Evolutionary conservation across 2,888 invertebrate species (phyloP).

Genomic region (Podotricha telesiphe): DNA sequence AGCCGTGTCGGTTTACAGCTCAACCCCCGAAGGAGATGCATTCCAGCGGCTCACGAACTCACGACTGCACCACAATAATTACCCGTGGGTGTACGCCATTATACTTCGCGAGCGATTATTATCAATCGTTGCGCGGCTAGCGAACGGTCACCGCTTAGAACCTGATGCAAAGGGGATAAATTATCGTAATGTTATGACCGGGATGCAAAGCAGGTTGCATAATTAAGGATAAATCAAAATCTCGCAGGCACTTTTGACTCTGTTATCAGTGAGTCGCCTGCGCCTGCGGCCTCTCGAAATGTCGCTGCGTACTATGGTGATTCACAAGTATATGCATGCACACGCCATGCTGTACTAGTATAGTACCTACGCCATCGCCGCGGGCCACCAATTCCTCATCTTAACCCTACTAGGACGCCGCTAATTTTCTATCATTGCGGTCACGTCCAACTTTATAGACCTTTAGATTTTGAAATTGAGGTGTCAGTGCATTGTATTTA

Average conservation of each 20-base stretch:
- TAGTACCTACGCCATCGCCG: constrained; percentile 65
- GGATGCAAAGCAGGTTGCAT: constrained; percentile 80
- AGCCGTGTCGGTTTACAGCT: constrained; percentile 80
- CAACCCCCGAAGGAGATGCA: constrained; percentile 84
- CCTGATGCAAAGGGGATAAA: constrained; percentile 78
- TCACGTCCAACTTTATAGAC: constrained; percentile 76
- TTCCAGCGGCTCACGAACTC: constrained; percentile 82
- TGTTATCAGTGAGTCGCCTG: constrained; percentile 16
- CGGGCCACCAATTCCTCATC: constrained; percentile 77
- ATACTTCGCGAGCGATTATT: constrained; percentile 83
- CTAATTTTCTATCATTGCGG: constrained; percentile 83
- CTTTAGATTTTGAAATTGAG: constrained; percentile 76
- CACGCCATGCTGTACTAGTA: constrained; percentile 49
- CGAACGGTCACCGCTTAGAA: constrained; percentile 81
- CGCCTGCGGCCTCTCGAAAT: constrained; percentile 12
- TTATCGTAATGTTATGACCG: constrained; percentile 82
- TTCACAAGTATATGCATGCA: constrained; percentile 7
- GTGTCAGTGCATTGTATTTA: constrained; percentile 79
- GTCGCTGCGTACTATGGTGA: constrained; percentile 8
- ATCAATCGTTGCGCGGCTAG: constrained; percentile 79
- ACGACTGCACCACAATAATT: constrained; percentile 84
- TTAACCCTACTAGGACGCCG: constrained; percentile 78
- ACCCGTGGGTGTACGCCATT: constrained; percentile 84
- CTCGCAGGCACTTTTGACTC: constrained; percentile 22
- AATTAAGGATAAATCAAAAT: constrained; percentile 38